Evolutionary conservation across 2,113 vertebrate genomes (phyloP), one percentile per base, ranked within the genome.

Genomic region (Planiliza haematocheilus): DNA sequence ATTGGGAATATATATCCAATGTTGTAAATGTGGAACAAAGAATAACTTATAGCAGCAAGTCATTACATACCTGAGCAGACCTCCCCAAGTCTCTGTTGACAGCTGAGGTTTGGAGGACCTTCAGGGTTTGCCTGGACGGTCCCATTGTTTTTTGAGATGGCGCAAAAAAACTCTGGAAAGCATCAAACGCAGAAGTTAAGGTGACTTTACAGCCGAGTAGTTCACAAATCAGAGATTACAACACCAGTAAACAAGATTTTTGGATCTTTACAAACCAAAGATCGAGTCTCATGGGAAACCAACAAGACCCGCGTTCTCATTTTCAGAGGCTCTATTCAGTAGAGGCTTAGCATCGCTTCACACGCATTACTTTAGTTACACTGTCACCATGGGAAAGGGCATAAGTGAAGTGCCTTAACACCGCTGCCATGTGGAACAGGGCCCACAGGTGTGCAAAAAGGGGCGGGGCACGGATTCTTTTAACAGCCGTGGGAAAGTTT

Each of bases 31-130:
- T n/a, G n/a, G n/a, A n/a, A n/a, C n/a, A n/a, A 30, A 30, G 24
- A 14, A 43, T 8, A 0, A 21, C 14, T 42, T 10, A 4, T 7
- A 50, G 18, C 20, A 39, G 9, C 1, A 55, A 45, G 10, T 6
- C 16, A 24, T 1, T 8, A 21, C 59, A 7, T 93, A 99, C 97
- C 95, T 96, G 93, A 78, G 89, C 85, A 7, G 62, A 24, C 79
- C 94, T 94, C 65, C 95, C 95, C 79, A 96, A 87, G 51, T 88
- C 92, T 9, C 93, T 94, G 77, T 93, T 93, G 50, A 93, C 72
- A 56, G 93, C 91, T 59, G 95, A 95, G 9, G 92, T 93, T 68
- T 97, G 96, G 73, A 98, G 96, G 77, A 95, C 95, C 88, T 96
- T 95, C 50, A 97, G 93, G 2, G 92, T 96, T 79, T 88, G 93